phyloP scores from a whole-genome alignment of 23 tunicate species.

The Oikopleura dioica region DNA sequence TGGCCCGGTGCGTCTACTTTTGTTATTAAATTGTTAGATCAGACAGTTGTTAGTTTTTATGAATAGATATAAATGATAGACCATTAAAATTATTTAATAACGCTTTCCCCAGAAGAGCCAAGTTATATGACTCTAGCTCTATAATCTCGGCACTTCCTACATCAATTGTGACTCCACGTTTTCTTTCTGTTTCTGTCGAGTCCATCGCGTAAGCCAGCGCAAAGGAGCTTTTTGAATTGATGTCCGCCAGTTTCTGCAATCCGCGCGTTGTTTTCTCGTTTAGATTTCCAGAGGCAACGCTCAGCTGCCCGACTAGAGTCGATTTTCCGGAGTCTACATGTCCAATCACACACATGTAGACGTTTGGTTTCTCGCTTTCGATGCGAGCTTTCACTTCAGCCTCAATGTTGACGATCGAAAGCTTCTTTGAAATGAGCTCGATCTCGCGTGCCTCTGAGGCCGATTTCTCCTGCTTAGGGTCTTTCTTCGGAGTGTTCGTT shows the following conservation, averaged over 20 bases:
- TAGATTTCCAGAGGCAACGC: neutral
- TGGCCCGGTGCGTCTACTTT: neutral
- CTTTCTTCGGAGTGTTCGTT: constrained; percentile 2
- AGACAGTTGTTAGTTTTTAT: neutral
- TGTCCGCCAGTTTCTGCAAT: neutral
- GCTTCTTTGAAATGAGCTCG: neutral
- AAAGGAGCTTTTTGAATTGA: neutral
- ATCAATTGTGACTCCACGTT: neutral
- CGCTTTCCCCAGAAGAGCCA: neutral
- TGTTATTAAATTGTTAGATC: neutral
- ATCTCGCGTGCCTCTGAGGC: no score
- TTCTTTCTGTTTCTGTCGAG: neutral
- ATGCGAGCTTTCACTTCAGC: neutral
- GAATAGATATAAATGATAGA: neutral
- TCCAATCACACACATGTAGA: neutral
- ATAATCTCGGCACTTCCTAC: constrained; percentile 3
- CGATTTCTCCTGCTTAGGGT: no score
- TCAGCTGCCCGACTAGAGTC: constrained; percentile 1
- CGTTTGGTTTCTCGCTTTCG: neutral
- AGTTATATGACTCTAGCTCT: neutral
- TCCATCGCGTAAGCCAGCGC: constrained; percentile 7
- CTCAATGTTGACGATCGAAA: neutral
- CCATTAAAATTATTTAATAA: neutral
- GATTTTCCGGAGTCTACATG: constrained; percentile 8
- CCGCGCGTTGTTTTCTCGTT: neutral